Evolutionary conservation across 37 sponge, comb jelly and placozoan genomes (phyloP).

Genomic region (Cliona cf. orientalis): DNA sequence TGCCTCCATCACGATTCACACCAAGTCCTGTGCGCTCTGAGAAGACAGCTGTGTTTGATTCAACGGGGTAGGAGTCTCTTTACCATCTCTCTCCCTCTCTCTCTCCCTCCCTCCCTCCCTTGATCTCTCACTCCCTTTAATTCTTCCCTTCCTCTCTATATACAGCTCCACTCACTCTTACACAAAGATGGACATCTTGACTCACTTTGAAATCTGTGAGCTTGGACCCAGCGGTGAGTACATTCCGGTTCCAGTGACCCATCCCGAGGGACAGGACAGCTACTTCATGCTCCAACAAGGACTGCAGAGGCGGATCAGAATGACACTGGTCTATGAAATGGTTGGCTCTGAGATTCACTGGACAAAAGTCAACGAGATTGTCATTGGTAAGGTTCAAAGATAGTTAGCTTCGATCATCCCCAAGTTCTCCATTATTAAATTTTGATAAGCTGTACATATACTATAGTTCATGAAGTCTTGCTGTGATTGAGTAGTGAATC

Average conservation of each 20-base stretch:
- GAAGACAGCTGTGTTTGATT: conserved; percentile 52
- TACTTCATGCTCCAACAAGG: conserved; percentile 86
- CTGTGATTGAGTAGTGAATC: not conserved
- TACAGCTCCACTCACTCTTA: conserved; percentile 67
- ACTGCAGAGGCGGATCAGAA: conserved; percentile 83
- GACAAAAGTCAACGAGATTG: conserved; percentile 72
- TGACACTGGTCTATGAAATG: conserved; percentile 86
- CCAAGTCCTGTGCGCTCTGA: conserved; percentile 47
- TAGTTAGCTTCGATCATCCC: too few species aligned
- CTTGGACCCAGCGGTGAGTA: conserved; percentile 89
- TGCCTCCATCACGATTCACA: conserved; percentile 38
- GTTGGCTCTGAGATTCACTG: conserved; percentile 72
- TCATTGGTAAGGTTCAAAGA: conserved; percentile 60
- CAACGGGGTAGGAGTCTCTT: conserved; percentile 28
- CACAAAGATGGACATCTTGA: conserved; percentile 73
- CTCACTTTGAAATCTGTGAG: conserved; percentile 90
- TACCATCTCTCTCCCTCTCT: too few species aligned
- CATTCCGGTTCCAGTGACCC: conserved; percentile 72
- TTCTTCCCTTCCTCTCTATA: not conserved
- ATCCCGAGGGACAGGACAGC: conserved; percentile 45
- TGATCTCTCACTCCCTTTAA: not conserved
- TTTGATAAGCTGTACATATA: not conserved
- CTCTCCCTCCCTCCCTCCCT: not conserved
- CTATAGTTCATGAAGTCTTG: not conserved
- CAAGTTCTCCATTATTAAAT: not conserved